phyloP scores from a whole-genome alignment of 2,888 invertebrate genomes.

The Latrodectus elegans region DNA sequence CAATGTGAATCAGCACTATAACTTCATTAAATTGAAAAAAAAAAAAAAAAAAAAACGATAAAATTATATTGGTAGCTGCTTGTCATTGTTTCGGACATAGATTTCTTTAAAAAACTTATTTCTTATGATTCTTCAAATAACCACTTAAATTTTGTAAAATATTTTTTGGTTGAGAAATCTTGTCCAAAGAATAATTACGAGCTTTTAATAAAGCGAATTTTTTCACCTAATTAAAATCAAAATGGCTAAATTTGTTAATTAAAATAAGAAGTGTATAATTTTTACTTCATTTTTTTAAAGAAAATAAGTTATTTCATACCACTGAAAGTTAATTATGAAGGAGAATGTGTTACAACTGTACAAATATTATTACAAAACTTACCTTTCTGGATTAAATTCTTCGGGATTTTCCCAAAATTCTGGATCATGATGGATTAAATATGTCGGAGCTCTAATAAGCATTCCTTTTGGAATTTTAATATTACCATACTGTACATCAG shows the following conservation, averaged over 20 bases:
- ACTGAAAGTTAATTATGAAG: neutral
- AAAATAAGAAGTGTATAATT: neutral
- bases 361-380: slow-evolving; percentile 1
- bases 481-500: slow-evolving; percentile 53
- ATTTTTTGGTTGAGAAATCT: no score
- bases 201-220: neutral
- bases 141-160: no score
- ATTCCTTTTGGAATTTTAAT: slow-evolving; percentile 57
- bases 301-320: neutral
- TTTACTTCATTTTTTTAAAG: neutral
- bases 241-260: neutral
- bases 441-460: slow-evolving; percentile 52
- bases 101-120: no score
- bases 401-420: slow-evolving; percentile 63
- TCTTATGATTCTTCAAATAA: no score
- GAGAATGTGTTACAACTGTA: neutral
- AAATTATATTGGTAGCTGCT: no score
- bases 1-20: no score
- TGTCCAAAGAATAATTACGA: no score
- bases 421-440: slow-evolving; percentile 59
- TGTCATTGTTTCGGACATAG: no score
- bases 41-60: no score
- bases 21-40: no score
- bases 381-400: slow-evolving; percentile 67
- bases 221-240: neutral